Evolutionary conservation across 1,140 invertebrate genomes (phyloP).

Genomic region (Lysiphlebus fabarum): DNA sequence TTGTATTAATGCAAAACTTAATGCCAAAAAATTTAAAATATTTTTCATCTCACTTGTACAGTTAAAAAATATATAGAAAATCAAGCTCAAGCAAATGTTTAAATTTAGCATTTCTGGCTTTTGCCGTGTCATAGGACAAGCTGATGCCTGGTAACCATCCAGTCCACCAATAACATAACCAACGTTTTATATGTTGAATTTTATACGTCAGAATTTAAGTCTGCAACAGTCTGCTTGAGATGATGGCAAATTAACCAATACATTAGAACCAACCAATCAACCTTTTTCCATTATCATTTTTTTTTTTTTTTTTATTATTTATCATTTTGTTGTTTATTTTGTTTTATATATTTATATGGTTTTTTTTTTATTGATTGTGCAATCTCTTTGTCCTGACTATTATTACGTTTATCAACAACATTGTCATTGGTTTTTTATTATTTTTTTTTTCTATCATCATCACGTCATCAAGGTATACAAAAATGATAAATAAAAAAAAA

Average conservation of each 20-base stretch:
- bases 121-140: conserved; percentile 25
- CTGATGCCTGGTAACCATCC: conserved; percentile 7
- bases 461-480: neutral
- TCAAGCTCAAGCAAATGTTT: conserved; percentile 14
- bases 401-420: conserved; percentile 5
- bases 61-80: too few species aligned
- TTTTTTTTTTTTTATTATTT: too few species aligned
- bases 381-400: conserved; percentile 20
- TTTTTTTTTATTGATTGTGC: conserved; percentile 17
- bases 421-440: neutral
- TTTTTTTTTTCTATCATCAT: neutral
- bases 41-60: too few species aligned
- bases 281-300: neutral
- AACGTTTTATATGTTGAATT: conserved; percentile 17
- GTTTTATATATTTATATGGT: neutral
- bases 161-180: conserved; percentile 20
- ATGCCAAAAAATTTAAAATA: too few species aligned
- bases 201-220: conserved; percentile 21
- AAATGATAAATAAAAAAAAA: too few species aligned
- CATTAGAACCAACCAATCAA: too few species aligned
- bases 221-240: neutral
- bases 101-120: conserved; percentile 29
- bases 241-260: conserved; percentile 15
- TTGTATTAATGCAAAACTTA: conserved; percentile 12
- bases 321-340: conserved; percentile 12